Evolutionary conservation across 2,113 vertebrate genomes (phyloP), one percentile per base, ranked within the genome.

Genomic region (Lasiurus borealis): DNA sequence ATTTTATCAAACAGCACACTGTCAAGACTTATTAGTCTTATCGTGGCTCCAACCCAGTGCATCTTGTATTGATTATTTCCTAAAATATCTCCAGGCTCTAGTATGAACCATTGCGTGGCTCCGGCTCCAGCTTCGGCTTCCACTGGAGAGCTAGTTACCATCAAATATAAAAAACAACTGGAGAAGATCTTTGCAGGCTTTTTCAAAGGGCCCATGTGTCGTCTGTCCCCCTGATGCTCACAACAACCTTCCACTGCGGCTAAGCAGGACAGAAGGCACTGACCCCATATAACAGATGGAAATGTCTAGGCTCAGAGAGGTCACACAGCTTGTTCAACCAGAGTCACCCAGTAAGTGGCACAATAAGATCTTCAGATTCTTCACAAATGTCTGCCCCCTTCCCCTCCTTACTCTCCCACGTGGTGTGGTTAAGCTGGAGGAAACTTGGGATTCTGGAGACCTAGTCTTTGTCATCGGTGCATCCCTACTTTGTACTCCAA

Each of bases 21-120:
- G 88, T 97, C 94, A 95, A 95, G 85, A 91, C 68, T 78, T 88
- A 94, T 95, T 90, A 93, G 91, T 95, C 69, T 92, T 36, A 85
- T 25, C 4, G 5, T 86, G 93, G 96, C 95, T 96, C 64, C 73
- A 75, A 88, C 82, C 90, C 97, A 96, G 12, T 18, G 75, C 97
- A 97, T 96, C 85, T 97, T 97, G 96, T 82, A 88, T 93, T 90
- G 95, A 94, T 97, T 97, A 96, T 97, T 96, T 96, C 88, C 93
- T 93, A 95, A 97, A 95, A 95, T 95, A 97, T 46, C 90, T 97
- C 77, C 64, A 92, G 89, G 90, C 90, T 88, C 12, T 9, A 87
- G 34, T 69, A 88, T 8, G 46, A 85, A 88, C 85, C 68, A 83
- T 69, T 27, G 71, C 14, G 0, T 62, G 90, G 72, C 34, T 96